phyloP scores from a whole-genome alignment of 2,113 vertebrate genomes.

The Tragelaphus strepsiceros region DNA sequence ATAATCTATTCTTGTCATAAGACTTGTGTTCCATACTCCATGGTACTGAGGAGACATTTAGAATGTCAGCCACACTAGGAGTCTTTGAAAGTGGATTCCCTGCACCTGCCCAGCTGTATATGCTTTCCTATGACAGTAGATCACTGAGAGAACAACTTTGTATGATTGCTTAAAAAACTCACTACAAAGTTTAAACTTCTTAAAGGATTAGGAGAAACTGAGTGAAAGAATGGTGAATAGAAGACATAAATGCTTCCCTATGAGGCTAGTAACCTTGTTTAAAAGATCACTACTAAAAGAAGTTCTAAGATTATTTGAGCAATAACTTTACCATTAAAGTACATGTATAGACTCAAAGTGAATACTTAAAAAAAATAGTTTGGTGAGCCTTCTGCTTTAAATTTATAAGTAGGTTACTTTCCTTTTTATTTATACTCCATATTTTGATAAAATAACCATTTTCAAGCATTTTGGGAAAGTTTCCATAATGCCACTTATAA shows the following conservation, averaged over 20 bases:
- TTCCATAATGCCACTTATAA: not conserved
- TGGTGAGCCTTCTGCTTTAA: not conserved
- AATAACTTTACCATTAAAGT: not conserved
- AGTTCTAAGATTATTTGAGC: not conserved
- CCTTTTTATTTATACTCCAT: not conserved
- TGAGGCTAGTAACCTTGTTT: not conserved
- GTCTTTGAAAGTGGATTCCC: not conserved
- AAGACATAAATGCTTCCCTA: not conserved
- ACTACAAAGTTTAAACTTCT: not conserved
- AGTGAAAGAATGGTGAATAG: not conserved
- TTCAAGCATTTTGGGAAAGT: not conserved
- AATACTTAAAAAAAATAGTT: not conserved
- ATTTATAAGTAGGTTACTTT: not conserved
- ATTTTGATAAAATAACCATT: not conserved
- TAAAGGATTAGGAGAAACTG: not conserved
- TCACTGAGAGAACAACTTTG: not conserved
- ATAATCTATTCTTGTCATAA: not conserved
- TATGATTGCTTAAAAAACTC: not conserved
- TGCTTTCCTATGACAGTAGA: not conserved
- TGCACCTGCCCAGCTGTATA: rapidly evolving
- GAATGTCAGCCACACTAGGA: rapidly evolving
- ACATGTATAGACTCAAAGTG: not conserved
- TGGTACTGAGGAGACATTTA: no score
- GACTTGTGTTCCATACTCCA: not conserved
- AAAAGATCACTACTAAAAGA: not conserved